Percentiles rank a stretch among this genome's conserved stretches.
Evolutionary conservation across 2,797 vertebrate species (phyloP).

Genomic region (Crenichthys baileyi): DNA sequence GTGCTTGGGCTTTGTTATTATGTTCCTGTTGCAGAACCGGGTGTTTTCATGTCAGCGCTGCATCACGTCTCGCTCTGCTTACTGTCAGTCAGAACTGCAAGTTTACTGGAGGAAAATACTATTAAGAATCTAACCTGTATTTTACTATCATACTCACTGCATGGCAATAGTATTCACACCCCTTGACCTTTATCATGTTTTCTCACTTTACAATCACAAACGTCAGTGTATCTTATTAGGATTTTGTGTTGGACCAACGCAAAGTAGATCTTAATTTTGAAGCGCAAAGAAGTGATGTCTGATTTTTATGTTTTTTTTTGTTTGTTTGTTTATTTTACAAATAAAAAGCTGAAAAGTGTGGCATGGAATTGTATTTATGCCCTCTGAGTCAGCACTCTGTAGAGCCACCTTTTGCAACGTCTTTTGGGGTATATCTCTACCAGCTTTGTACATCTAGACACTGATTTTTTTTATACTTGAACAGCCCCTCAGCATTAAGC

Average conservation of each 20-base stretch:
- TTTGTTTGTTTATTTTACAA: background rate
- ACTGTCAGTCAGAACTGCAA: slow-evolving; percentile 53
- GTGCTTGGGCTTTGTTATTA: slow-evolving; percentile 33
- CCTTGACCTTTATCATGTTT: background rate
- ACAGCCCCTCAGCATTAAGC: no score
- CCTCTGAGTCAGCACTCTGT: background rate
- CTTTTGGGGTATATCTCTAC: background rate
- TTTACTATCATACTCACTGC: background rate
- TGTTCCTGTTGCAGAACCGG: background rate
- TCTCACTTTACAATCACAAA: background rate
- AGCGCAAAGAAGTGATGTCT: background rate
- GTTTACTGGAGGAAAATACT: background rate
- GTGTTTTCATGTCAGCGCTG: slow-evolving; percentile 42
- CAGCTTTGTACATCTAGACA: background rate
- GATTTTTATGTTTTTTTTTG: background rate
- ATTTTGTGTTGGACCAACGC: background rate
- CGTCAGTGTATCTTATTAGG: background rate
- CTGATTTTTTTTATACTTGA: no score
- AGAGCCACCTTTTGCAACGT: background rate
- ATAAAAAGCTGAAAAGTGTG: background rate
- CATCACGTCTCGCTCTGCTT: slow-evolving; percentile 29
- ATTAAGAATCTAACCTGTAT: background rate
- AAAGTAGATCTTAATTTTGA: background rate
- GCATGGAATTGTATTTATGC: background rate
- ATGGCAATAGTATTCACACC: background rate